Evolutionary conservation across 2,113 vertebrate genomes (phyloP), one percentile per base, ranked within the genome.

Genomic region (Odontesthes bonariensis): DNA sequence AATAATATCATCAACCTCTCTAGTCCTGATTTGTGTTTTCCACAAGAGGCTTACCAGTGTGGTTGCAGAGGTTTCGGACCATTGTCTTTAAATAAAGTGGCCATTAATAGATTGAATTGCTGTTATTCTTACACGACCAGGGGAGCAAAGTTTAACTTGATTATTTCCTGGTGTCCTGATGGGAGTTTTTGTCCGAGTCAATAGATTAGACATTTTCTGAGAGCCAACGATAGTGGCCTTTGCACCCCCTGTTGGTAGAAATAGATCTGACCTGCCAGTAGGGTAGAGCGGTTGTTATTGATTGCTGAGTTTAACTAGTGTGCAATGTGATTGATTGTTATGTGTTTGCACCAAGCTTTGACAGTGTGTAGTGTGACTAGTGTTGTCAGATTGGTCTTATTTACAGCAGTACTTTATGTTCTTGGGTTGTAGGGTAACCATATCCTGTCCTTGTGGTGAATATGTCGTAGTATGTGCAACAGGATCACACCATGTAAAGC

Each of bases 271-370:
- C 46, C 44, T 70, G 44, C 32, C 38, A 57, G 17, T 19, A 46
- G 23, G 20, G 27, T 42, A 10, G 32, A 23, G 38, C 46, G 27
- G 23, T 49, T 47, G 32, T 32, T 70, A 70, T 56, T 38, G 56
- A 70, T 69, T 49, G 27, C 17, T 47, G 53, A 55, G 53, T 58
- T 70, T 38, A 71, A 40, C 56, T 40, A 27, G 10, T 27, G 35
- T 27, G 17, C 46, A 49, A 1, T 49, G 31, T 23, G 19, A 71
- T 60, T 58, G 46, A 71, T 60, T 40, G 33, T 16, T 27, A 17
- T 58, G 33, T 51, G 20, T 54, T 53, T 53, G 49, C 23, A 52
- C 33, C 60, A 32, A 52, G 33, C 69, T 52, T 51, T 60, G 20
- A 59, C 46, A 38, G 4, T 40, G n/a, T 49, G 31, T 16, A 12